Percentiles rank a stretch among this genome's conserved stretches.
These are phyloP conservation scores for Darevskia mixta DNA, from an alignment of 2,797 vertebrate genomes.

Conservation along the genomic window DNA sequence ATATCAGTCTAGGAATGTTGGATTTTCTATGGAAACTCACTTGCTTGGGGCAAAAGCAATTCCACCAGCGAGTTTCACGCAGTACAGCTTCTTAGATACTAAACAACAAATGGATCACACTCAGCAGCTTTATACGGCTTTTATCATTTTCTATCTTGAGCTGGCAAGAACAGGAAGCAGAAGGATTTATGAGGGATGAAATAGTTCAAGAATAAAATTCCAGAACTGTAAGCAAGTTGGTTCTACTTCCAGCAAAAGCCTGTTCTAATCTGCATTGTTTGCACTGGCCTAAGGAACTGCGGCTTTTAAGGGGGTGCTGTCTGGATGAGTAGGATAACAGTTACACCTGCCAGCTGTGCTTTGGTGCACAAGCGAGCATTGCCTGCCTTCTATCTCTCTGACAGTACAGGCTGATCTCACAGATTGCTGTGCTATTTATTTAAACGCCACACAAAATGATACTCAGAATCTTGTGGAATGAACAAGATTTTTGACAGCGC, in stretches of 20 bases:
- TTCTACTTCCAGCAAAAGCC: background rate
- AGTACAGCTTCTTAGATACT: background rate
- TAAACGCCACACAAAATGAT: background rate
- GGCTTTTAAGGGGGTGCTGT: background rate
- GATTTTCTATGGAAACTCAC: background rate
- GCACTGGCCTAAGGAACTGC: background rate
- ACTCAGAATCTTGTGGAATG: background rate
- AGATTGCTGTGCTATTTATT: background rate
- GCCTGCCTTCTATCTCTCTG: background rate
- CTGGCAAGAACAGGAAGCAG: slow-evolving; percentile 2
- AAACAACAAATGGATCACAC: background rate
- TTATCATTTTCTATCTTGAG: background rate
- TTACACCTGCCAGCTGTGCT: slow-evolving; percentile 6
- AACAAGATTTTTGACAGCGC: background rate
- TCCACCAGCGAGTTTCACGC: background rate
- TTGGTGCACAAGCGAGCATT: background rate
- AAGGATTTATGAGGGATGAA: slow-evolving; percentile 2
- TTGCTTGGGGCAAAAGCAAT: background rate
- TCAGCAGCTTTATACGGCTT: background rate
- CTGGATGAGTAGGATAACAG: background rate
- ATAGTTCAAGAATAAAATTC: slow-evolving; percentile 6
- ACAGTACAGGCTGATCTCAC: background rate
- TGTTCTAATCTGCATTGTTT: background rate
- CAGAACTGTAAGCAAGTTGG: background rate
- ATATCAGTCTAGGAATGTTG: background rate